phyloP scores from a whole-genome alignment of 2,888 invertebrate genomes.

The Linnaemya vulpina region DNA sequence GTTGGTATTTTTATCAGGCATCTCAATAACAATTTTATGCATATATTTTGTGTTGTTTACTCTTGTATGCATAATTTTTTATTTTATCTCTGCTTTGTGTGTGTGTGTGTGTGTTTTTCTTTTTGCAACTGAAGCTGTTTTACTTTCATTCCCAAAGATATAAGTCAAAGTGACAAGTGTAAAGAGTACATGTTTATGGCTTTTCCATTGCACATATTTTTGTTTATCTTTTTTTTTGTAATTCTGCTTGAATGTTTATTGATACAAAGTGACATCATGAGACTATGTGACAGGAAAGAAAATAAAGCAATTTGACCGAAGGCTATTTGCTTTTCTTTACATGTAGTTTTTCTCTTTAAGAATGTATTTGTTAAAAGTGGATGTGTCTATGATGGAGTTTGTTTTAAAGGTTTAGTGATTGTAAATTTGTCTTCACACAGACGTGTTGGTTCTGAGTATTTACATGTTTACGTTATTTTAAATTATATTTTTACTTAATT shows the following conservation, averaged over 20 bases:
- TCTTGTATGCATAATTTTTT: neutral
- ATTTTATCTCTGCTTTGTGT: no score
- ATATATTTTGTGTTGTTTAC: conserved; percentile 15
- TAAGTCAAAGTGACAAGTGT: conserved; percentile 61
- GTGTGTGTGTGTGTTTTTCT: neutral
- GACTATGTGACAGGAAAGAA: conserved; percentile 5
- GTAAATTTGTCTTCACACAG: neutral
- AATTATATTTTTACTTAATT: no score
- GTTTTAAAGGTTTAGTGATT: neutral
- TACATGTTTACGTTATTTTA: no score
- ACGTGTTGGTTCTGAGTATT: neutral
- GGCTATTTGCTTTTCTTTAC: conserved; percentile 8
- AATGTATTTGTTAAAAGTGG: conserved; percentile 1
- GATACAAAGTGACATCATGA: conserved; percentile 34
- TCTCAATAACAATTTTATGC: conserved; percentile 19
- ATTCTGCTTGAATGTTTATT: conserved; percentile 42
- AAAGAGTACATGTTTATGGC: conserved; percentile 42
- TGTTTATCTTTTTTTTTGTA: conserved; percentile 24
- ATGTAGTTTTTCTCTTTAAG: neutral
- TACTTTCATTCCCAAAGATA: conserved; percentile 27
- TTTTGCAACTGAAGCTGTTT: conserved; percentile 1
- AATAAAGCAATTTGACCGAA: neutral
- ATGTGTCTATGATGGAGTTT: neutral
- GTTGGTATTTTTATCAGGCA: conserved; percentile 27
- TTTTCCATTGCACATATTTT: conserved; percentile 11